Evolutionary conservation across 2,888 invertebrate species (phyloP).

Genomic region (Phanerotoma sp.): DNA sequence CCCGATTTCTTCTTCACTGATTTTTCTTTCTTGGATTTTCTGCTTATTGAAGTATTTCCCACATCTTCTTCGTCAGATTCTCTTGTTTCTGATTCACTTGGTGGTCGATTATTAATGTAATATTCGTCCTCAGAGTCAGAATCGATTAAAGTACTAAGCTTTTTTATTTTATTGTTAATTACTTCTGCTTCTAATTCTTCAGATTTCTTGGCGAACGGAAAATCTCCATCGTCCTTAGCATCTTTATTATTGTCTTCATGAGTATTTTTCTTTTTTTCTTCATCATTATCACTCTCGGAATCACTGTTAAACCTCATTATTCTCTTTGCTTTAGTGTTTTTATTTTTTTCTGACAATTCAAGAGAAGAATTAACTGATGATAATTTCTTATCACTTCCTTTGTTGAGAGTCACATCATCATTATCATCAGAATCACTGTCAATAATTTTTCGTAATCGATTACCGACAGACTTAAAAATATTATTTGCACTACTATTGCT

Average conservation of each 20-base stretch:
- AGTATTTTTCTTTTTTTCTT: neutral
- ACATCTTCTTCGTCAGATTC: slow-evolving; percentile 23
- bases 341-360: neutral
- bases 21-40: slow-evolving; percentile 21
- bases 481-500: slow-evolving; percentile 7
- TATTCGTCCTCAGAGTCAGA: slow-evolving; percentile 40
- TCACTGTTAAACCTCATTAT: slow-evolving; percentile 25
- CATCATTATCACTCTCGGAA: slow-evolving; percentile 19
- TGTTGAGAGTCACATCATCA: no score
- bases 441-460: slow-evolving; percentile 21
- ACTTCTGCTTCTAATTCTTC: neutral
- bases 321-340: slow-evolving; percentile 3
- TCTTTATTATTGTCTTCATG: neutral
- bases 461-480: neutral
- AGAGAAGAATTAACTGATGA: neutral
- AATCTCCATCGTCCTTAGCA: neutral
- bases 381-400: no score
- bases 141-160: slow-evolving; percentile 36
- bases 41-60: neutral
- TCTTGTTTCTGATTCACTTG: no score
- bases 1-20: slow-evolving; percentile 29
- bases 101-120: neutral
- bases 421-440: slow-evolving; percentile 38
- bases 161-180: slow-evolving; percentile 31
- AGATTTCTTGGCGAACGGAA: neutral